Conservation (phyloP, 2,113 vertebrate genomes). For the Rousettus leschenaultii region DNA sequence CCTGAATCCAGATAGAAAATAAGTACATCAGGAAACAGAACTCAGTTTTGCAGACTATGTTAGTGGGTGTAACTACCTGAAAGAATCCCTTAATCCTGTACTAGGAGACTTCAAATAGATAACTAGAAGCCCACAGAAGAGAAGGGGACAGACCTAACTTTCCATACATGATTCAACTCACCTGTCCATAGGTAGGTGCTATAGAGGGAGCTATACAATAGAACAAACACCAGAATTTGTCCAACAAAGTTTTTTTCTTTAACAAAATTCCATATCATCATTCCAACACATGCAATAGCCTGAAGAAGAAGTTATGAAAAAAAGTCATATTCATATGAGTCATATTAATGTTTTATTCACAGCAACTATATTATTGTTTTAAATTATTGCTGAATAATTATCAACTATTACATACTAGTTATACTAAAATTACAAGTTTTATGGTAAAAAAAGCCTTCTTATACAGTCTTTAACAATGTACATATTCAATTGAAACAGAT, state of each 20-base stretch:
- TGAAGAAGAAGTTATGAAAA: conserved; percentile 75
- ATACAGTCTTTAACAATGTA: not conserved
- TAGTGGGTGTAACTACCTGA: not conserved
- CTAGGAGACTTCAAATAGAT: not conserved
- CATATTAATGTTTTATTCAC: not conserved
- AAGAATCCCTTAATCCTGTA: not conserved
- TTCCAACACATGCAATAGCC: conserved; percentile 91
- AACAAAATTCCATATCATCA: conserved; percentile 95
- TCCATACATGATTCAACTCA: conserved; percentile 73
- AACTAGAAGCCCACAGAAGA: not conserved
- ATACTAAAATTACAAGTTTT: conserved; percentile 39
- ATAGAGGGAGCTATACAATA: conserved; percentile 93
- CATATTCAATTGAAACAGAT: not conserved
- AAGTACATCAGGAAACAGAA: not conserved
- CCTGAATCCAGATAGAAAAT: not conserved
- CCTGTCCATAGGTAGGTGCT: conserved; percentile 97
- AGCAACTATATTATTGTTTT: conserved; percentile 25
- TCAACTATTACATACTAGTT: not conserved
- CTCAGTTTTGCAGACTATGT: not conserved
- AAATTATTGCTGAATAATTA: not conserved
- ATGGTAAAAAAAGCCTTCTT: not conserved
- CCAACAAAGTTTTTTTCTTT: conserved; percentile 84
- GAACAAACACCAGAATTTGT: conserved; percentile 90
- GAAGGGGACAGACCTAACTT: not conserved
- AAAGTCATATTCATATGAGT: not conserved